Conservation (phyloP, 2,888 invertebrate species). For the Rotaria socialis region DNA sequence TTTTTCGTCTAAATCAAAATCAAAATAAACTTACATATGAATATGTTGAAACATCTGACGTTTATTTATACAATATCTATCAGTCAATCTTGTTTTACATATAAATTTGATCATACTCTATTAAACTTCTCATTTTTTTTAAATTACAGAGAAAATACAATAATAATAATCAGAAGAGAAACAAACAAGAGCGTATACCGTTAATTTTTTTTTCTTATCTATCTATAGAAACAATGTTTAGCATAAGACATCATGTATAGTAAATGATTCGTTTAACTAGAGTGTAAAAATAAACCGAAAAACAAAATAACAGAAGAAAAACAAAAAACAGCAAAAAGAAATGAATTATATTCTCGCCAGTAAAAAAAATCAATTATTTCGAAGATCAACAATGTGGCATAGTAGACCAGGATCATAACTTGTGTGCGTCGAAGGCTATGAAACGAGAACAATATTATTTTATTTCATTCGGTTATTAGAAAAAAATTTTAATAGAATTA, state of each 20-base stretch:
- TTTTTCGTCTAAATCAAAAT: too few relatives aligned
- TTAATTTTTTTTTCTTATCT: not conserved
- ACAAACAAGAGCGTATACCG: not conserved
- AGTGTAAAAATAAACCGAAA: too few relatives aligned
- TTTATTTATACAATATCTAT: too few relatives aligned
- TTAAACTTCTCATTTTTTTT: too few relatives aligned
- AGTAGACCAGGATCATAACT: not conserved
- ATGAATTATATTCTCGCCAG: not conserved
- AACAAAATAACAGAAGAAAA: too few relatives aligned
- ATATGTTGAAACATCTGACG: too few relatives aligned
- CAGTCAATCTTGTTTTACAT: too few relatives aligned
- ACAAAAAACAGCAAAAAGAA: not conserved
- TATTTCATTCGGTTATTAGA: not conserved
- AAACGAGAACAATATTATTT: not conserved
- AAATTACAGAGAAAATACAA: not conserved
- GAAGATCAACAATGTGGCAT: conserved; percentile 1
- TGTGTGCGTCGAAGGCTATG: not conserved
- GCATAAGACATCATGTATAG: not conserved
- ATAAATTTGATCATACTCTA: too few relatives aligned
- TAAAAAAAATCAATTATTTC: not conserved
- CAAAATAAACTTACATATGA: too few relatives aligned
- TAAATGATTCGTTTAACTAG: not conserved
- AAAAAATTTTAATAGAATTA: not conserved
- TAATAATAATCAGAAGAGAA: not conserved
- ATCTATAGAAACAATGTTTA: not conserved